These are phyloP conservation scores for Toxotes lorentzi DNA, from an alignment of 2,797 vertebrate genomes.

Conservation along the genomic window DNA sequence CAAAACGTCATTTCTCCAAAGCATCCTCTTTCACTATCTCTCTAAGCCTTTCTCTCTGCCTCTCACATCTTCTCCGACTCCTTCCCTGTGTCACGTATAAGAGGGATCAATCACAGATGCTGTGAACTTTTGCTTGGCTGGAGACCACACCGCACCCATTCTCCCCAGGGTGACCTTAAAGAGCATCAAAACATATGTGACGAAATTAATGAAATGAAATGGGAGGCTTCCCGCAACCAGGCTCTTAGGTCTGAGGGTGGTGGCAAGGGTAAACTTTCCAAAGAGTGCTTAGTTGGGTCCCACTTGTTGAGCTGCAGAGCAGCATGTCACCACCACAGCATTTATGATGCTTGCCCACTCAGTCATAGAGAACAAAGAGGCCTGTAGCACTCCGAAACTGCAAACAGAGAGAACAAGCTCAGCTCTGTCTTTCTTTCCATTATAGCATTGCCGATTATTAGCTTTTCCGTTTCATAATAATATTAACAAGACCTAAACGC, in stretches of 20 bases:
- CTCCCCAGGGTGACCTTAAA: conserved; percentile 50
- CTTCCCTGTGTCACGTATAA: conserved; percentile 25
- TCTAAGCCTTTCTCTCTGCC: not conserved
- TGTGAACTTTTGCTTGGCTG: conserved; percentile 61
- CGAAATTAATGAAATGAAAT: conserved; percentile 34
- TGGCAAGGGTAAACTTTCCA: conserved; percentile 60
- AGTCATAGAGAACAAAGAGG: conserved; percentile 54
- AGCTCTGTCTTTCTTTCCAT: conserved; percentile 69
- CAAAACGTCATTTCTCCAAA: conserved; percentile 39
- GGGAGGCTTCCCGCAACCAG: conserved; percentile 28
- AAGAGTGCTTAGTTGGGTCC: conserved; percentile 32
- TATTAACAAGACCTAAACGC: conserved; percentile 45
- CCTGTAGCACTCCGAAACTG: conserved; percentile 17
- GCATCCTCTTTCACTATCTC: conserved; percentile 20
- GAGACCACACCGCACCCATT: conserved; percentile 19
- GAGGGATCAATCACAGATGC: conserved; percentile 41
- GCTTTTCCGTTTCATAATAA: conserved; percentile 51
- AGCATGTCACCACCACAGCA: conserved; percentile 46
- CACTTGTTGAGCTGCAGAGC: conserved; percentile 46
- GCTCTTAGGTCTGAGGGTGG: conserved; percentile 30
- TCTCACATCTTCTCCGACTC: not conserved
- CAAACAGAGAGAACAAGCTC: conserved; percentile 56
- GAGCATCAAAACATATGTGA: conserved; percentile 45
- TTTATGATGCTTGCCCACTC: conserved; percentile 63
- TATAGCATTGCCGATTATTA: conserved; percentile 50